Evolutionary conservation across 2,113 vertebrate genomes (phyloP).

Genomic region (Leptobrachium leishanense): DNA sequence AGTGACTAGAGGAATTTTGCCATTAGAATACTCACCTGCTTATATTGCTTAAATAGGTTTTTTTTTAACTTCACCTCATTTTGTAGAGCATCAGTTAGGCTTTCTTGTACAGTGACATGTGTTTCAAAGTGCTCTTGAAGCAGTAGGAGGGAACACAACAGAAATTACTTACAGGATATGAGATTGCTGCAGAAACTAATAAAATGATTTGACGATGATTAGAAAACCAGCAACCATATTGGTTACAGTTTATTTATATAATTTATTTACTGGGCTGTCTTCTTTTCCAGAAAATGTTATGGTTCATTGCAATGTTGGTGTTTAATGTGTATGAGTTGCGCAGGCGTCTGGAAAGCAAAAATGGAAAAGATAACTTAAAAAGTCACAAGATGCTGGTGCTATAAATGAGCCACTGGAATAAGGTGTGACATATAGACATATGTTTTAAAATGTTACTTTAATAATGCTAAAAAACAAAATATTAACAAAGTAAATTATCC

Average conservation of each 20-base stretch:
- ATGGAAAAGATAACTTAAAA: no score
- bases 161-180: slow-evolving; percentile 43
- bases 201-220: slow-evolving; percentile 36
- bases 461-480: no score
- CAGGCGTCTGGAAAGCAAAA: no score
- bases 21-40: slow-evolving; percentile 29
- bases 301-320: no score
- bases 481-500: no score
- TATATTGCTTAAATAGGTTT: slow-evolving; percentile 25
- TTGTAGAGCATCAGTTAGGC: slow-evolving; percentile 11
- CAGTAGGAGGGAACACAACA: slow-evolving; percentile 38
- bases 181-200: slow-evolving; percentile 40
- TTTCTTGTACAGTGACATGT: slow-evolving; percentile 27
- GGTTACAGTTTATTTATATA: background rate
- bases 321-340: no score
- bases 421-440: no score
- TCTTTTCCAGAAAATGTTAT: background rate
- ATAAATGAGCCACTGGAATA: no score
- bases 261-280: background rate
- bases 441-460: no score
- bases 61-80: slow-evolving; percentile 17
- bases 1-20: slow-evolving; percentile 1
- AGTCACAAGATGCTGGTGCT: no score
- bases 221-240: slow-evolving; percentile 23
- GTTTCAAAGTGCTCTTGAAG: slow-evolving; percentile 34